Evolutionary conservation across 2,113 vertebrate genomes (phyloP).

Genomic region (Notarius lentiginosus): DNA sequence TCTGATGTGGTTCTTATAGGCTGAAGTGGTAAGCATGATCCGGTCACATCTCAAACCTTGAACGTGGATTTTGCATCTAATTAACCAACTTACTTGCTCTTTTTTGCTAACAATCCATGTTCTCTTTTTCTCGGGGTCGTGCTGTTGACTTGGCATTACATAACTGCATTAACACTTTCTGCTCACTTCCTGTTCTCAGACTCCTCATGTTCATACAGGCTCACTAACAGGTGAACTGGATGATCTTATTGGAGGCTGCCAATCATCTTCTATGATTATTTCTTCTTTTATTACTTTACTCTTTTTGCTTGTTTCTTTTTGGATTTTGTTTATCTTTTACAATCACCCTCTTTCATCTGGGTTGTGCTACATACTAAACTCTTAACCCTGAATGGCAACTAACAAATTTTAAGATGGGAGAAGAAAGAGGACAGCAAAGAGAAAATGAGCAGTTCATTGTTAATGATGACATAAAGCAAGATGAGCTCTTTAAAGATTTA

Average conservation of each 20-base stretch:
- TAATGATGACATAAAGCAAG: background rate
- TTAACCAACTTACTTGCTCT: slow-evolving; percentile 26
- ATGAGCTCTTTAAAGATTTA: background rate
- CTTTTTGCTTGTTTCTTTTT: slow-evolving; percentile 47
- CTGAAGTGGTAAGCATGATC: slow-evolving; percentile 68
- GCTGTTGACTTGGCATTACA: slow-evolving; percentile 35
- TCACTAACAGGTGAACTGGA: background rate
- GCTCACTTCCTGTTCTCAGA: slow-evolving; percentile 10
- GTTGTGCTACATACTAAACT: background rate
- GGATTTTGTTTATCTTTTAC: slow-evolving; percentile 57
- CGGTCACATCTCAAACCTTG: slow-evolving; percentile 14
- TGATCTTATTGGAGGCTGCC: background rate
- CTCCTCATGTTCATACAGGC: slow-evolving; percentile 13
- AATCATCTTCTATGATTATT: slow-evolving; percentile 24
- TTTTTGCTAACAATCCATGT: slow-evolving; percentile 47
- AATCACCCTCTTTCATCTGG: slow-evolving; percentile 53
- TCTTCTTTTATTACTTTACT: slow-evolving; percentile 16
- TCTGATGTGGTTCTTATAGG: slow-evolving; percentile 63
- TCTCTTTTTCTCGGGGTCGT: slow-evolving; percentile 28
- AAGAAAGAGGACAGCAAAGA: background rate
- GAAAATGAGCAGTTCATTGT: background rate
- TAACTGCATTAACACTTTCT: slow-evolving; percentile 43
- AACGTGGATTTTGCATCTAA: slow-evolving; percentile 36
- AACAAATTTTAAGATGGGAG: background rate
- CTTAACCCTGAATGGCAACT: background rate